phyloP scores from a whole-genome alignment of 2,113 vertebrate species.

The Myotis brandtii region DNA sequence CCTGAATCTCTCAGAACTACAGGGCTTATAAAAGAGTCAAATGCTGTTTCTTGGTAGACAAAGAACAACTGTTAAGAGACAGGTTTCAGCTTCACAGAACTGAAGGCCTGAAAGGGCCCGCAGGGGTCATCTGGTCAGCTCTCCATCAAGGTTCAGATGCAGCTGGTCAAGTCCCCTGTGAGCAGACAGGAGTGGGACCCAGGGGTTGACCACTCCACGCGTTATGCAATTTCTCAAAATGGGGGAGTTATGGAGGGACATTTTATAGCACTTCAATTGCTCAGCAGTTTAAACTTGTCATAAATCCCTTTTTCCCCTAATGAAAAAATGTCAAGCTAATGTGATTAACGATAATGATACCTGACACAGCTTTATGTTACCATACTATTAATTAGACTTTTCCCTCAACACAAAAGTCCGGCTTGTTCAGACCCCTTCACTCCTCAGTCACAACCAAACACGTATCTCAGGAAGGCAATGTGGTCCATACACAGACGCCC shows the following conservation, averaged over 20 bases:
- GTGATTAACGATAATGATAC: background rate
- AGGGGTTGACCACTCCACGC: background rate
- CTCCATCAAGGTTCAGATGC: background rate
- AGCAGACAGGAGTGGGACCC: background rate
- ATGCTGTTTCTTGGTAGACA: background rate
- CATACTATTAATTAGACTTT: background rate
- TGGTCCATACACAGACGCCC: background rate
- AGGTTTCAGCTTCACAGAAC: background rate
- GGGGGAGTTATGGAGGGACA: background rate
- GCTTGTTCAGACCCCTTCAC: background rate
- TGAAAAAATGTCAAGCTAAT: background rate
- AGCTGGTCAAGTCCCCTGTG: fast-evolving
- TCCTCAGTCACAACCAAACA: background rate
- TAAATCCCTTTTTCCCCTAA: background rate
- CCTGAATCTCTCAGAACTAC: background rate
- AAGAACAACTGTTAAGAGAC: background rate
- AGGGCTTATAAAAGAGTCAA: background rate
- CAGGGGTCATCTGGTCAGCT: too few species aligned
- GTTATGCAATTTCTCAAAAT: fast-evolving
- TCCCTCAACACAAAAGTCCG: background rate
- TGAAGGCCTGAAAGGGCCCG: background rate
- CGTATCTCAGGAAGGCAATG: background rate
- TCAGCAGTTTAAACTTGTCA: conserved; percentile 18
- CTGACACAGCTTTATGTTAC: background rate
- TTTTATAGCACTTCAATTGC: background rate